Evolutionary conservation across 2,888 invertebrate genomes (phyloP).

Genomic region (Synanthedon myopaeformis): DNA sequence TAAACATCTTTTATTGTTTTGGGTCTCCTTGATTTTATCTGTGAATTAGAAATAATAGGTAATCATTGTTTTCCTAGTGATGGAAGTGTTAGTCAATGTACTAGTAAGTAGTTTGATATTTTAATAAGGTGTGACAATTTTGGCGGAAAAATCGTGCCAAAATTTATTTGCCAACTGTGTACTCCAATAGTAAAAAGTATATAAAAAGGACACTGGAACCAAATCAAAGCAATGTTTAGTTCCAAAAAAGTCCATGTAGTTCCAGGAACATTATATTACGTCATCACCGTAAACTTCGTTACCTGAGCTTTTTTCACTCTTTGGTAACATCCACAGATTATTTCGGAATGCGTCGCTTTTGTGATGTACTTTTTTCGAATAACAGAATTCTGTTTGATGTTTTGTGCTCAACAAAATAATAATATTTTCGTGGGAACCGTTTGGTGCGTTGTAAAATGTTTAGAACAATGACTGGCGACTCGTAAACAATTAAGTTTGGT

Average conservation of each 20-base stretch:
- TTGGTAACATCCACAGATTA: conserved; percentile 26
- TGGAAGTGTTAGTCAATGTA: no score
- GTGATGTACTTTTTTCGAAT: conserved; percentile 12
- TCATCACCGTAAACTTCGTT: conserved; percentile 13
- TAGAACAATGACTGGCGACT: not conserved
- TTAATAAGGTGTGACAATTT: no score
- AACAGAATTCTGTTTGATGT: not conserved
- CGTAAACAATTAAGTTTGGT: not conserved
- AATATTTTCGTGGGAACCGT: not conserved
- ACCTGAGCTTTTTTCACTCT: conserved; percentile 18
- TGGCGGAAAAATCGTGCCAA: no score
- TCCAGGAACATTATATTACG: not conserved
- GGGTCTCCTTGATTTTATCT: no score
- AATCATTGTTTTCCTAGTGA: no score
- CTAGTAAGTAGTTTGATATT: no score
- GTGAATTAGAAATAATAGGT: no score
- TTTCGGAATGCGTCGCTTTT: conserved; percentile 25
- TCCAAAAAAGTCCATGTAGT: not conserved
- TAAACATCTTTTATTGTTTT: no score
- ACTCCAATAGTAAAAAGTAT: no score
- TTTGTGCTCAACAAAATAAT: not conserved
- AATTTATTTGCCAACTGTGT: no score
- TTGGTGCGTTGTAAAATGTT: not conserved
- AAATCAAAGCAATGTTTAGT: not conserved
- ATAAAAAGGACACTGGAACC: no score